phyloP scores from a whole-genome alignment of 2,113 vertebrate species.

The Heterotis niloticus region DNA sequence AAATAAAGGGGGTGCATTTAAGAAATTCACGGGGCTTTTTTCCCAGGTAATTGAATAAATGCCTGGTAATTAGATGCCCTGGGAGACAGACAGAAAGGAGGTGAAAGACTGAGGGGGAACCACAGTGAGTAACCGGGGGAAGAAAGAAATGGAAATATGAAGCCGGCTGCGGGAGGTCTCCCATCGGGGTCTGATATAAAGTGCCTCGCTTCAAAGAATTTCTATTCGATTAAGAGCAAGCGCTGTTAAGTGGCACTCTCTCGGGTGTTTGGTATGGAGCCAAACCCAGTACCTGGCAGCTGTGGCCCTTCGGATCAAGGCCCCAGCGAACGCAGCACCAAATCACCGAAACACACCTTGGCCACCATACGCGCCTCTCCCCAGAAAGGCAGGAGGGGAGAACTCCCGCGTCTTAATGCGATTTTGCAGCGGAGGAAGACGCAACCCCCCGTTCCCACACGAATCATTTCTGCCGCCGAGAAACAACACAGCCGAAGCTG shows the following conservation, averaged over 20 bases:
- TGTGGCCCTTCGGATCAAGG: neutral
- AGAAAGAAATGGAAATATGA: conserved; percentile 12
- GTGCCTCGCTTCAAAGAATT: conserved; percentile 17
- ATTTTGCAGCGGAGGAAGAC: too few relatives aligned
- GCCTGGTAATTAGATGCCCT: neutral
- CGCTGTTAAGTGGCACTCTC: neutral
- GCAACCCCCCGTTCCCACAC: too few relatives aligned
- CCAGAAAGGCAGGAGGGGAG: too few relatives aligned
- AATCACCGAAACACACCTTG: neutral
- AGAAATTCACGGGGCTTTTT: neutral
- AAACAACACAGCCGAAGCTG: too few relatives aligned
- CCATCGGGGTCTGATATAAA: conserved; percentile 28
- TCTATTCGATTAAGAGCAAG: conserved; percentile 18
- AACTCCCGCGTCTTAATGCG: too few relatives aligned
- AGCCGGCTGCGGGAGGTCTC: neutral
- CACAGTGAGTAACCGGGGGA: neutral
- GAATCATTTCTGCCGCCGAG: neutral
- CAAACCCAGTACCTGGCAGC: neutral
- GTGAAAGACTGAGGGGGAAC: conserved; percentile 1
- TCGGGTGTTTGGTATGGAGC: neutral
- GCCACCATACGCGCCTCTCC: neutral
- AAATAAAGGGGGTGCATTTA: neutral
- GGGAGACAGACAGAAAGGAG: conserved; percentile 25
- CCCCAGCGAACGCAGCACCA: neutral
- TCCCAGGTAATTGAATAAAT: neutral